A percentile compares a stretch with the other conserved stretches of the same genome.
These are phyloP conservation scores for Drosophila setifemur DNA, from an alignment of 1,140 invertebrate species.

Conservation along the genomic window DNA sequence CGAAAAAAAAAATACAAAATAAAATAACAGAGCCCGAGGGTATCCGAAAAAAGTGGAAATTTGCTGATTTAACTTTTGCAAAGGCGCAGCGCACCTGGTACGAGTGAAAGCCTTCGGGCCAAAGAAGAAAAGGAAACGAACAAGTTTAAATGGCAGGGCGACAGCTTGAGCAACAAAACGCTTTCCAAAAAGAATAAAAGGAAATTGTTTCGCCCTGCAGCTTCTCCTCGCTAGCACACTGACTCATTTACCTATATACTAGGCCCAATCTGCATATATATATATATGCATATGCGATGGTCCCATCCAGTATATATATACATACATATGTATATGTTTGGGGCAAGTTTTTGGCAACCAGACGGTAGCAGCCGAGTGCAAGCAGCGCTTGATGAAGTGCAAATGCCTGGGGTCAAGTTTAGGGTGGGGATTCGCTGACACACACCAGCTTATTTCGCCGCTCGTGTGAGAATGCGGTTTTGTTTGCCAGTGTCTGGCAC, in stretches of 20 bases:
- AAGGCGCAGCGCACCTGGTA: conserved; percentile 27
- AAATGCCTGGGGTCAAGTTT: conserved; percentile 79
- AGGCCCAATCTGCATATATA: not conserved
- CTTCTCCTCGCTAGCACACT: conserved; percentile 59
- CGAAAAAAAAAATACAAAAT: not conserved
- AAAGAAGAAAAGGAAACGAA: conserved; percentile 32
- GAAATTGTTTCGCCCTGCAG: conserved; percentile 66
- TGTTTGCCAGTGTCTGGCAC: conserved; percentile 42
- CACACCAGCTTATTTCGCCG: conserved; percentile 19
- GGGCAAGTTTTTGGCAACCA: conserved; percentile 49
- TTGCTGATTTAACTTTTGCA: conserved; percentile 44
- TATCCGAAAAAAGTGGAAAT: conserved; percentile 30
- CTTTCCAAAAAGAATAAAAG: conserved; percentile 48
- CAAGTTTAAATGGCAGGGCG: conserved; percentile 52
- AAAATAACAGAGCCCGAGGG: conserved; percentile 15
- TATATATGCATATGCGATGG: conserved; percentile 14
- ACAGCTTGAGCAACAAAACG: conserved; percentile 44
- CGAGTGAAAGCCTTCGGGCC: conserved; percentile 31
- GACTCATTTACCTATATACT: conserved; percentile 39
- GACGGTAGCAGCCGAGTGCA: conserved; percentile 45
- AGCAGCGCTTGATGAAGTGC: conserved; percentile 72
- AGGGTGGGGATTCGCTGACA: conserved; percentile 55
- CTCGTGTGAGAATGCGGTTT: conserved; percentile 29
- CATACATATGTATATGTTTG: conserved; percentile 20
- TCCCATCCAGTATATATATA: conserved; percentile 10